A percentile compares a stretch with the other conserved stretches of the same genome.
Conservation (phyloP, 2,888 invertebrate genomes). For the Apotomis capreana region DNA sequence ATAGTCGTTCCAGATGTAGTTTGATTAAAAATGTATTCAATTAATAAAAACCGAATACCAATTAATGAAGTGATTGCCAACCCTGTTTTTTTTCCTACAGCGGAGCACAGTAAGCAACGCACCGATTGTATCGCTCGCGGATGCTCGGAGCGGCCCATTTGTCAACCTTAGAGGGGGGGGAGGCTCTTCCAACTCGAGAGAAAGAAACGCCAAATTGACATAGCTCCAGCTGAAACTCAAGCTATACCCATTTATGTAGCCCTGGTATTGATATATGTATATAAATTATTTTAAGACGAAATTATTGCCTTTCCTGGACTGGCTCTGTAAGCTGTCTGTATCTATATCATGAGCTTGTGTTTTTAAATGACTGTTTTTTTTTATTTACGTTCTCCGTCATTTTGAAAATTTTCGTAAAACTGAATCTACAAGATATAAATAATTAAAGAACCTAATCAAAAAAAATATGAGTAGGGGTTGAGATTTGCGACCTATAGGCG, state of each 20-base stretch:
- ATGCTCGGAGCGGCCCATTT: slow-evolving; percentile 83
- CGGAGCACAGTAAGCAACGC: slow-evolving; percentile 84
- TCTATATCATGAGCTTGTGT: no score
- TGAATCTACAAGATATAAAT: no score
- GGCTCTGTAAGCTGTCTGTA: no score
- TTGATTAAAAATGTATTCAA: neutral
- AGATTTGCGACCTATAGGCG: no score
- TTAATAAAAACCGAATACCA: neutral
- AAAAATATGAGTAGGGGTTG: no score
- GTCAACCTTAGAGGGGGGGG: slow-evolving; percentile 71
- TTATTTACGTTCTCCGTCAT: no score
- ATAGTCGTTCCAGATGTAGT: neutral
- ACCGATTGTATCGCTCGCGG: slow-evolving; percentile 83
- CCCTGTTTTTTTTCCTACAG: slow-evolving; percentile 84
- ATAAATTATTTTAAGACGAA: no score
- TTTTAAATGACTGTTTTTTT: no score
- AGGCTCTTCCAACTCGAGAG: slow-evolving; percentile 47
- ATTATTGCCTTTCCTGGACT: no score
- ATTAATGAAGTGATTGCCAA: slow-evolving; percentile 47
- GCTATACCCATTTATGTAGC: slow-evolving; percentile 69
- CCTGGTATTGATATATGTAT: slow-evolving; percentile 47
- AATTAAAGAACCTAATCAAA: no score
- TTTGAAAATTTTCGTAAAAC: no score
- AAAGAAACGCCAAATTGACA: slow-evolving; percentile 66
- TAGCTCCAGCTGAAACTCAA: slow-evolving; percentile 71